These are phyloP conservation scores for human DNA, from an alignment of 2,113 vertebrate genomes.

Conservation along the genomic window GRCh38 chr3:14861001-14861500, in stretches of 20 bases:
- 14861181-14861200: not conserved
- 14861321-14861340: not conserved
- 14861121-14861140: not conserved
- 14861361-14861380: not conserved
- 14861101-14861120: not conserved
- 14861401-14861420: not conserved
- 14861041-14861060: not conserved
- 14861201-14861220: not conserved
- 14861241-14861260: too few relatives aligned
- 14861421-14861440: not conserved
- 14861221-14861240: not conserved
- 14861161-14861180: not conserved
- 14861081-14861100: not conserved
- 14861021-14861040: not conserved
- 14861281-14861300: not conserved
- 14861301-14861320: not conserved
- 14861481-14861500: rapidly evolving
- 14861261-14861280: not conserved
- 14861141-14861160: not conserved
- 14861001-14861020: not conserved
- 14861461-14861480: not conserved
- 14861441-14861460: not conserved
- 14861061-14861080: not conserved
- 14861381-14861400: rapidly evolving
- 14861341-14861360: not conserved